Evolutionary conservation across 2,888 invertebrate genomes (phyloP), one percentile per base, ranked within the genome.

Genomic region (Orthosia gracilis): DNA sequence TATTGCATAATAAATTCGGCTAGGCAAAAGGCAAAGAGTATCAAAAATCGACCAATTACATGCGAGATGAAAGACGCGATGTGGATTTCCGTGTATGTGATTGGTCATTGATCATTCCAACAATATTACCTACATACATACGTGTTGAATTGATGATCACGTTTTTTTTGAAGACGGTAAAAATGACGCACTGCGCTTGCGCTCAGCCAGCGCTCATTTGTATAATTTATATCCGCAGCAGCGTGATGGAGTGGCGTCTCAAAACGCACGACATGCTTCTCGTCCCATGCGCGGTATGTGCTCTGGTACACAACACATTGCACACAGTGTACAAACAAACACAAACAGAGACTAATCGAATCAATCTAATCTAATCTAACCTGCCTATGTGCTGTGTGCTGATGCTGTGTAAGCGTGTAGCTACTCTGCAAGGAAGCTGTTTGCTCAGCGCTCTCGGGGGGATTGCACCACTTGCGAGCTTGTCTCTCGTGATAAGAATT

Each of bases 291-390:
- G 18, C 21, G 49, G 26, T 18, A 23, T 21, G 47, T 61, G 18
- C 50, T 52, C 52, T 26, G n/a, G 17, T 23, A n/a, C 23, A 21
- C 26, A 55, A 15, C 66, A 67, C 78, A 63, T 73, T 77, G 73
- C 50, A 61, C 63, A 67, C 78, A 63, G 78, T 77, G 73, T 54
- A 61, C 63, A 52, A 52, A 61, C 69, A 49, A 70, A 77, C 82
- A 69, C 76, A 47, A 68, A 79, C 78, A n/a, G 61, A 49, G 17
- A 68, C 79, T 82, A 78, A 81, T 81, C 81, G 79, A 82, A 81
- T 81, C 78, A 82, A 78, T 78, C 64, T 73, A 72, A 80, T 82
- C 66, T 81, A 82, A 82, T 68, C 78, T 81, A 82, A 82, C 65
- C 78, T 81, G 69, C 54, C 17, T 52, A 9, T 40, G 40, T 9